Percentiles rank a stretch among this genome's conserved stretches.
Conservation (phyloP, 2,888 invertebrate genomes). For the Acrobeloides nanus region DNA sequence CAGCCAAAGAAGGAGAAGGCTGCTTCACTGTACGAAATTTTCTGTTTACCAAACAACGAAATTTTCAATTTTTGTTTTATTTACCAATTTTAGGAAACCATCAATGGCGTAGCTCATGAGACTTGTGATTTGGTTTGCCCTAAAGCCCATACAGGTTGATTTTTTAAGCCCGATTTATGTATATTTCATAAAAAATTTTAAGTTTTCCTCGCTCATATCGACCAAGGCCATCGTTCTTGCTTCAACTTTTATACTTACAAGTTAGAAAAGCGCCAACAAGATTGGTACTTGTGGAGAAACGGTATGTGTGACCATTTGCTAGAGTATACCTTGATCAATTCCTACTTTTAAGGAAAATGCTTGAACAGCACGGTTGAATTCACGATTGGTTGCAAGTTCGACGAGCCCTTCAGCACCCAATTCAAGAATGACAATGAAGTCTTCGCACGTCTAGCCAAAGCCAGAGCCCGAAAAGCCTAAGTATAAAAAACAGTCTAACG, state of each 20-base stretch:
- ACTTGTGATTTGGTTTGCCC: conserved; percentile 52
- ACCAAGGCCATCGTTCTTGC: conserved; percentile 43
- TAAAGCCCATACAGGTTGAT: conserved; percentile 48
- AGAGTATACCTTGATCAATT: background rate
- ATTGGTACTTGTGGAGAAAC: conserved; percentile 27
- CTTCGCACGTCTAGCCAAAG: conserved; percentile 30
- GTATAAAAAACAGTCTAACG: too few species aligned
- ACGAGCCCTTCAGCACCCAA: conserved; percentile 48
- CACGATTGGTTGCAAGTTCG: conserved; percentile 51
- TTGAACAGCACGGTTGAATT: conserved; percentile 47
- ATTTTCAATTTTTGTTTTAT: background rate
- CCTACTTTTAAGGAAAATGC: conserved; percentile 34
- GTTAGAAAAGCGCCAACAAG: conserved; percentile 36
- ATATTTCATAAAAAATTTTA: conserved; percentile 19
- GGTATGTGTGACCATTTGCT: conserved; percentile 1
- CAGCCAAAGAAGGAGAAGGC: conserved; percentile 44
- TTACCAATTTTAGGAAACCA: conserved; percentile 31
- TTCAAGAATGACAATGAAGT: conserved; percentile 49
- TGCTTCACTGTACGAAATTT: conserved; percentile 32
- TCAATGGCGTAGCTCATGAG: conserved; percentile 46
- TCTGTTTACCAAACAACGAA: background rate
- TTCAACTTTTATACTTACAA: conserved; percentile 52
- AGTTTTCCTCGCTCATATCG: conserved; percentile 19
- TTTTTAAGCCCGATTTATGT: conserved; percentile 39
- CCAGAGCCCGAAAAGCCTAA: too few species aligned